A percentile compares a stretch with the other conserved stretches of the same genome.
Evolutionary conservation across 2,113 vertebrate genomes (phyloP).

Genomic region (Cacatua alba): DNA sequence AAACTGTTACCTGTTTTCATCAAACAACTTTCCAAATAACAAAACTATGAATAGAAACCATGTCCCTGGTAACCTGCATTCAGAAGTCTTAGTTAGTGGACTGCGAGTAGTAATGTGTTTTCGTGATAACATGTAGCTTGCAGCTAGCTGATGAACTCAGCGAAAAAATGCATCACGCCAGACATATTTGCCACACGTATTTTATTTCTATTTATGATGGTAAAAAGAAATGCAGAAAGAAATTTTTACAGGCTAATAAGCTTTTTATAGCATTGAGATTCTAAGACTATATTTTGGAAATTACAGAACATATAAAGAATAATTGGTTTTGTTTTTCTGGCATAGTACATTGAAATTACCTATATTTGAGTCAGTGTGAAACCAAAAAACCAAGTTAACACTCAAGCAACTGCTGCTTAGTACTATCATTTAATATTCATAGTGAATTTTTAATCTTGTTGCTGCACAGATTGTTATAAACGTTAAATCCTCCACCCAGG

Average conservation of each 20-base stretch:
- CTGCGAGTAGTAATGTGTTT: background rate
- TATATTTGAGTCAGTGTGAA: background rate
- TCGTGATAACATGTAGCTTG: background rate
- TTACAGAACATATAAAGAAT: background rate
- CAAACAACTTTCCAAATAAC: background rate
- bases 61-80: background rate
- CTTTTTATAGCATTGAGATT: background rate
- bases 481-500: background rate
- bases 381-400: background rate
- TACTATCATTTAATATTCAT: background rate
- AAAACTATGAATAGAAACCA: background rate
- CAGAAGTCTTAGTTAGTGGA: background rate
- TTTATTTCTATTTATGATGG: background rate
- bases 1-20: background rate
- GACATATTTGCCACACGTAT: background rate
- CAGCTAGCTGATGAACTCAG: background rate
- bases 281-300: background rate
- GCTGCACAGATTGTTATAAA: background rate
- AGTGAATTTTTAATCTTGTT: background rate
- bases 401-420: background rate
- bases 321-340: background rate
- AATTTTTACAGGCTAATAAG: background rate
- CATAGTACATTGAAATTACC: background rate
- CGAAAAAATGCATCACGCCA: background rate
- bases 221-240: background rate